These are phyloP conservation scores for Cephus rjabovi DNA, from an alignment of 2,888 invertebrate species.

Conservation along the genomic window DNA sequence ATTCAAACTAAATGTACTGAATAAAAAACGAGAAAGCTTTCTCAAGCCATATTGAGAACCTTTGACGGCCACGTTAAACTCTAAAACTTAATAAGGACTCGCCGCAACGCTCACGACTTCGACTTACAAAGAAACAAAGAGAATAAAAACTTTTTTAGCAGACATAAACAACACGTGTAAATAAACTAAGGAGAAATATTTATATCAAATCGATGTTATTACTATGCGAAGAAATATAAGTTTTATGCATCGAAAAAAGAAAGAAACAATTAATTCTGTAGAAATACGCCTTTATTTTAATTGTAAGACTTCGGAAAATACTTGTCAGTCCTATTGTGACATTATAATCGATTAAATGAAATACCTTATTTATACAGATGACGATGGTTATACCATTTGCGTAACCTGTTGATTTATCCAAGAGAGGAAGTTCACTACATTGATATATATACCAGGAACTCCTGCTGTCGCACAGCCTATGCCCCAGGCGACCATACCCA, in stretches of 20 bases:
- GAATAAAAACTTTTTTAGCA: background rate
- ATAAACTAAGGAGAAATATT: constrained; percentile 33
- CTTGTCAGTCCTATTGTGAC: background rate
- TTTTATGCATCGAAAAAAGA: constrained; percentile 35
- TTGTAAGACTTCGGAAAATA: background rate
- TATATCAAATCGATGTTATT: constrained; percentile 34
- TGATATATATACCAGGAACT: constrained; percentile 83
- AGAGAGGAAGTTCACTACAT: constrained; percentile 74
- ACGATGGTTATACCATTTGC: background rate
- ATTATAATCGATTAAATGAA: background rate
- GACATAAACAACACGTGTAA: constrained; percentile 12
- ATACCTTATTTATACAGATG: background rate
- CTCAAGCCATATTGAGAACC: background rate
- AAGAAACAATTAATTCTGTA: background rate
- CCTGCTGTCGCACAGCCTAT: constrained; percentile 78
- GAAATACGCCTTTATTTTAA: background rate
- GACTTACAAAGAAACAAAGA: background rate
- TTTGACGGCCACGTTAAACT: background rate
- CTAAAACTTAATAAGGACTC: background rate
- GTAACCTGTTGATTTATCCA: constrained; percentile 69
- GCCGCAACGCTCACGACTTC: background rate
- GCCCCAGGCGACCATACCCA: constrained; percentile 81
- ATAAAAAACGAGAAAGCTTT: background rate
- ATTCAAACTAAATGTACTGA: background rate
- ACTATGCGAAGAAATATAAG: constrained; percentile 38